Conservation (phyloP, 2,888 invertebrate genomes). For the Spisula subtruncata region DNA sequence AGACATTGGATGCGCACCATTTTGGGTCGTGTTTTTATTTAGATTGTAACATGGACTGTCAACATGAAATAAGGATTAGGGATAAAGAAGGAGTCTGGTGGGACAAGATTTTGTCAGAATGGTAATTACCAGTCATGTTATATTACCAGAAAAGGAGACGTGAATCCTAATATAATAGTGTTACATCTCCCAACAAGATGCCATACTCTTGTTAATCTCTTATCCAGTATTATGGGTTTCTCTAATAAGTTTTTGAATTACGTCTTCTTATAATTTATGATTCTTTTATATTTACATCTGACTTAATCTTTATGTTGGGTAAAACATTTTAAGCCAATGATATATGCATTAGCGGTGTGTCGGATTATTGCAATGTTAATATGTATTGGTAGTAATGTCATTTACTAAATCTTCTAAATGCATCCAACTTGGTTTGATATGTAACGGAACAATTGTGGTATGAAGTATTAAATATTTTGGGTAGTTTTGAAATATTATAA, state of each 20-base stretch:
- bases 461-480: too few relatives aligned
- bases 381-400: too few relatives aligned
- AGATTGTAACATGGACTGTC: constrained; percentile 26
- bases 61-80: constrained; percentile 33
- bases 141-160: neutral
- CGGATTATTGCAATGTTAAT: too few relatives aligned
- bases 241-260: neutral
- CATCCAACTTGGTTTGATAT: too few relatives aligned
- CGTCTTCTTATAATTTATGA: neutral
- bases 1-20: neutral
- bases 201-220: neutral
- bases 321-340: too few relatives aligned
- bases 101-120: constrained; percentile 18
- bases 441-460: too few relatives aligned
- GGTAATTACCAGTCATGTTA: constrained; percentile 21
- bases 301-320: too few relatives aligned
- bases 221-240: neutral
- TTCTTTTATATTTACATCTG: neutral
- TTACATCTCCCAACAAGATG: neutral
- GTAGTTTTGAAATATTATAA: too few relatives aligned
- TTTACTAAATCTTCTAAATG: too few relatives aligned
- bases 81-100: constrained; percentile 12
- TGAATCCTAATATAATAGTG: neutral
- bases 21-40: constrained; percentile 26
- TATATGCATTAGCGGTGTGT: too few relatives aligned